These are phyloP conservation scores for Manduca sexta DNA, from an alignment of 1,140 invertebrate genomes.

Conservation along the genomic window DNA sequence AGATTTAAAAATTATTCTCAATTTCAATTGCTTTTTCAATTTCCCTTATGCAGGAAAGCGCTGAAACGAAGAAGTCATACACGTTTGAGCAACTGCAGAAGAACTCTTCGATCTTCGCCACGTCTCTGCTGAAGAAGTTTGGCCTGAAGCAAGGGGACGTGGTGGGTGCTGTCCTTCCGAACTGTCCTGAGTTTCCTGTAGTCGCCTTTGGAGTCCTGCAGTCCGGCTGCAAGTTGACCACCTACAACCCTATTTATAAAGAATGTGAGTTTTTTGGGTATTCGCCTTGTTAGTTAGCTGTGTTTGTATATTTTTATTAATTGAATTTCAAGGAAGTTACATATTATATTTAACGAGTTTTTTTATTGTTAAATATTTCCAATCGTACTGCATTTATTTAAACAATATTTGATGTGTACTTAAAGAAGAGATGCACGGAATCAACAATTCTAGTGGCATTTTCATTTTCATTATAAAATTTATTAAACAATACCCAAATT, in stretches of 20 bases:
- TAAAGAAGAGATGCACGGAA: no score
- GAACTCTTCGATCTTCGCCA: conserved; percentile 77
- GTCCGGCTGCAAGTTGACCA: conserved; percentile 83
- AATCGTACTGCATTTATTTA: no score
- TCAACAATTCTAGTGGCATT: no score
- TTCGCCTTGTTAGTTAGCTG: not conserved
- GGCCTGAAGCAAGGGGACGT: conserved; percentile 82
- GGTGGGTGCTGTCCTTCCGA: conserved; percentile 80
- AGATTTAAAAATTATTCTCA: no score
- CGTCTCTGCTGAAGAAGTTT: conserved; percentile 77
- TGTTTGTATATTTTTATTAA: no score
- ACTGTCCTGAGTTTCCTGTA: conserved; percentile 84
- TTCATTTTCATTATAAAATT: no score
- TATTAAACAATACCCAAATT: no score
- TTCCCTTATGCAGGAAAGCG: conserved; percentile 83
- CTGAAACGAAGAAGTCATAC: conserved; percentile 79
- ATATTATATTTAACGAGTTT: no score
- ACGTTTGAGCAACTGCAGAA: conserved; percentile 80
- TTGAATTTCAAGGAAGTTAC: no score
- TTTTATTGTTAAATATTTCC: no score
- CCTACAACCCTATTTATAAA: conserved; percentile 88
- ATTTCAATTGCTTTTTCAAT: no score
- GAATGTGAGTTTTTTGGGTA: conserved; percentile 77
- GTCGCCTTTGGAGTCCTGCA: conserved; percentile 79
- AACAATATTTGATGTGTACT: no score